Conservation (phyloP, 2,797 vertebrate genomes). For the Trachops cirrhosus region DNA sequence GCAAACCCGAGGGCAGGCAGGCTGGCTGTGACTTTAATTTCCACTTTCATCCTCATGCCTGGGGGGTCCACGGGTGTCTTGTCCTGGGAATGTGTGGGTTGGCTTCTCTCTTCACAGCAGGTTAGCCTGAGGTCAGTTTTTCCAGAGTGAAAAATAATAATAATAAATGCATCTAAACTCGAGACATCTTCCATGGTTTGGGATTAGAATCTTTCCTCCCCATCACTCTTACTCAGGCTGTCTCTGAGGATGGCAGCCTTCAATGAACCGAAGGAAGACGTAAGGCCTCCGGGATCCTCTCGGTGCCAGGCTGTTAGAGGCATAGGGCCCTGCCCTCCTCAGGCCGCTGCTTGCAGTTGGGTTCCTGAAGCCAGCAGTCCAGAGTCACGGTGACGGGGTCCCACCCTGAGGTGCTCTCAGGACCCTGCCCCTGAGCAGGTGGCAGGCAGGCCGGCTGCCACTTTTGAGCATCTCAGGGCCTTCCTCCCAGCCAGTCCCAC, state of each 20-base stretch:
- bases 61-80: rapidly evolving
- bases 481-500: neutral
- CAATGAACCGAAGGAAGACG: neutral
- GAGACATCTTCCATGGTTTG: neutral
- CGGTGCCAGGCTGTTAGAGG: neutral
- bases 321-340: neutral
- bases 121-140: neutral
- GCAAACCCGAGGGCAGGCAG: rapidly evolving
- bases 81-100: rapidly evolving
- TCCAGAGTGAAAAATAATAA: neutral
- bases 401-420: neutral
- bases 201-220: neutral
- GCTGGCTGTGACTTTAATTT: neutral
- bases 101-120: neutral
- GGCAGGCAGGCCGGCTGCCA: rapidly evolving
- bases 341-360: neutral
- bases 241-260: neutral
- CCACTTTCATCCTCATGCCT: neutral
- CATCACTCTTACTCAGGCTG: neutral
- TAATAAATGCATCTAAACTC: neutral
- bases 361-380: neutral
- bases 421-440: neutral
- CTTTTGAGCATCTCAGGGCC: neutral
- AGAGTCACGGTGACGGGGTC: neutral
- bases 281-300: neutral